Conservation (phyloP, 2,113 vertebrate genomes). For the Camelus dromedarius region DNA sequence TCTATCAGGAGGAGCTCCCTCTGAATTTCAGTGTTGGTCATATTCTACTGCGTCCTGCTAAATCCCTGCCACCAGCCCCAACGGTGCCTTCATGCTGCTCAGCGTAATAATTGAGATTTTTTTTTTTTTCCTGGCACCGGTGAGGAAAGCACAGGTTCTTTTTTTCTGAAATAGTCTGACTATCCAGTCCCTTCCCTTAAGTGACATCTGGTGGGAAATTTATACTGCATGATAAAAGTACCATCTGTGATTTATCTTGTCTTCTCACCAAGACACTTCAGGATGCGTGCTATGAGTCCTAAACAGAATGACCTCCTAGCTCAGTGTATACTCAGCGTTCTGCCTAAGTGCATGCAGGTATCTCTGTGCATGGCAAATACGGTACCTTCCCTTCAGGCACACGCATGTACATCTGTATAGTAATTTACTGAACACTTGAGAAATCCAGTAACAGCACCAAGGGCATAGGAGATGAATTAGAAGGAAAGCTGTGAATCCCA, state of each 20-base stretch:
- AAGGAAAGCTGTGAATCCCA: not conserved
- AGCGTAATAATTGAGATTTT: not conserved
- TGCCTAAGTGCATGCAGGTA: accelerated
- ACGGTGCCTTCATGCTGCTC: too few relatives aligned
- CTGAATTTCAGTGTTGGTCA: too few relatives aligned
- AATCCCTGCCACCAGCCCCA: not conserved
- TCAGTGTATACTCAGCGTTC: accelerated
- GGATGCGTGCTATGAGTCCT: too few relatives aligned
- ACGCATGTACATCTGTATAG: too few relatives aligned
- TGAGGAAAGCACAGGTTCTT: too few relatives aligned
- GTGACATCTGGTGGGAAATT: not conserved
- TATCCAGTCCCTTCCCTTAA: not conserved
- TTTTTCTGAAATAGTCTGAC: not conserved
- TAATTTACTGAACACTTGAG: not conserved
- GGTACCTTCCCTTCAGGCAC: not conserved
- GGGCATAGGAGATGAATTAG: not conserved
- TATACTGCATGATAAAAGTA: not conserved
- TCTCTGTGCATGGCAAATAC: not conserved
- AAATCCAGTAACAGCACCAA: not conserved
- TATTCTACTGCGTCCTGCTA: accelerated
- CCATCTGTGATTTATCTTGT: not conserved
- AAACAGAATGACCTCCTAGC: not conserved
- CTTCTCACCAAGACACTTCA: too few relatives aligned
- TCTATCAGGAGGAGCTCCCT: not conserved
- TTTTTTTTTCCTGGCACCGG: not conserved